A percentile compares a stretch with the other conserved stretches of the same genome.
Conservation (phyloP, 2,888 invertebrate species). For the Chloroclysta siterata region DNA sequence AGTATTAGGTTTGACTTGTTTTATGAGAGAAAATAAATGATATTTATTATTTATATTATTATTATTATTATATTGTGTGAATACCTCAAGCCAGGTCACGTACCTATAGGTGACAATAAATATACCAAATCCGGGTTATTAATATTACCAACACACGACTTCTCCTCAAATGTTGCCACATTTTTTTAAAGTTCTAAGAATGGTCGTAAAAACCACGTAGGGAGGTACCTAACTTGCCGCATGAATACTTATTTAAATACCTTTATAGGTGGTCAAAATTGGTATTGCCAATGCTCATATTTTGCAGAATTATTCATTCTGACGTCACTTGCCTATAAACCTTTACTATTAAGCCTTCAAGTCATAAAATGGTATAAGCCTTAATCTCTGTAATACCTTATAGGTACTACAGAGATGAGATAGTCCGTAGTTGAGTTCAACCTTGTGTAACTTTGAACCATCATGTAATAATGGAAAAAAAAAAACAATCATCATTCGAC, state of each 20-base stretch:
- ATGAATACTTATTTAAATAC: conserved; percentile 26
- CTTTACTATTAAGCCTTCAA: not conserved
- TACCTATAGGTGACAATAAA: conserved; percentile 7
- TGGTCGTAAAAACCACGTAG: conserved; percentile 23
- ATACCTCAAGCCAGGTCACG: not conserved
- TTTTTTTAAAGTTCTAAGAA: conserved; percentile 18
- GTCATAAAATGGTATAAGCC: too few species aligned
- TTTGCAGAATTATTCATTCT: conserved; percentile 21
- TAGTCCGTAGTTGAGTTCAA: too few species aligned
- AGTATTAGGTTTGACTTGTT: too few species aligned
- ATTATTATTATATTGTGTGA: too few species aligned
- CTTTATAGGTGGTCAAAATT: conserved; percentile 28
- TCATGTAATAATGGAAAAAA: too few species aligned
- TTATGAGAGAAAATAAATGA: too few species aligned
- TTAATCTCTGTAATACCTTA: too few species aligned
- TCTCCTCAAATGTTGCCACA: not conserved
- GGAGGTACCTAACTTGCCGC: conserved; percentile 15
- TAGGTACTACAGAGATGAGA: too few species aligned
- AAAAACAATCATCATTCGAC: too few species aligned
- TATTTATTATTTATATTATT: too few species aligned
- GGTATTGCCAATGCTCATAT: conserved; percentile 9
- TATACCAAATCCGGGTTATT: conserved; percentile 13
- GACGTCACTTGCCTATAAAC: not conserved
- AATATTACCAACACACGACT: conserved; percentile 19
- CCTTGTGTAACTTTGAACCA: too few species aligned